Evolutionary conservation across 2,888 invertebrate genomes (phyloP).

Genomic region (Poecilus cupreus): DNA sequence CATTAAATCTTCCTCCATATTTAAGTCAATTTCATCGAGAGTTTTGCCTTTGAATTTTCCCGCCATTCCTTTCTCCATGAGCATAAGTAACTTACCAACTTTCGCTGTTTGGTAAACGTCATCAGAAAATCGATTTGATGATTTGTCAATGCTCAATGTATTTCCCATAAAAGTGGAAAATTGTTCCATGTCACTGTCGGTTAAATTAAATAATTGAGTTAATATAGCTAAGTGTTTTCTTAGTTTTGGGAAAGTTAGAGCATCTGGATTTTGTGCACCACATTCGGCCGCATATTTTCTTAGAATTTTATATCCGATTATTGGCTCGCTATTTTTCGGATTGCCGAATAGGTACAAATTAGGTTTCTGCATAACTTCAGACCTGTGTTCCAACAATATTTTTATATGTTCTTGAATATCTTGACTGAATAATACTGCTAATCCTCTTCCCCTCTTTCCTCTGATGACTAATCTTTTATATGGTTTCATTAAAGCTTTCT

Average conservation of each 20-base stretch:
- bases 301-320: conserved; percentile 63
- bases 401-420: conserved; percentile 64
- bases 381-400: conserved; percentile 56
- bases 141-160: conserved; percentile 60
- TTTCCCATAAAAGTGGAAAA: conserved; percentile 65
- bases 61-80: conserved; percentile 61
- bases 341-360: conserved; percentile 61
- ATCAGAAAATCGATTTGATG: conserved; percentile 63
- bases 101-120: conserved; percentile 63
- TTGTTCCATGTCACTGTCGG: conserved; percentile 64
- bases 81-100: conserved; percentile 62
- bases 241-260: conserved; percentile 63
- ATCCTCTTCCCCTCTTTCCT: conserved; percentile 64
- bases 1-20: too few relatives aligned
- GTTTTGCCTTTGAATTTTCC: conserved; percentile 61
- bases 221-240: conserved; percentile 65
- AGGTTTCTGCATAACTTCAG: conserved; percentile 51
- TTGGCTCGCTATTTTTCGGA: conserved; percentile 28
- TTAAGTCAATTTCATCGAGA: conserved; percentile 62
- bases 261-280: conserved; percentile 64
- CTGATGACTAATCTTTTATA: conserved; percentile 64
- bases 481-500: conserved; percentile 63
- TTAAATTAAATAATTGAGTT: conserved; percentile 64
- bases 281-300: conserved; percentile 60
- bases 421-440: conserved; percentile 63